A percentile compares a stretch with the other conserved stretches of the same genome.
Conservation (phyloP, 1,140 invertebrate species). For the Drosophila aff. region DNA sequence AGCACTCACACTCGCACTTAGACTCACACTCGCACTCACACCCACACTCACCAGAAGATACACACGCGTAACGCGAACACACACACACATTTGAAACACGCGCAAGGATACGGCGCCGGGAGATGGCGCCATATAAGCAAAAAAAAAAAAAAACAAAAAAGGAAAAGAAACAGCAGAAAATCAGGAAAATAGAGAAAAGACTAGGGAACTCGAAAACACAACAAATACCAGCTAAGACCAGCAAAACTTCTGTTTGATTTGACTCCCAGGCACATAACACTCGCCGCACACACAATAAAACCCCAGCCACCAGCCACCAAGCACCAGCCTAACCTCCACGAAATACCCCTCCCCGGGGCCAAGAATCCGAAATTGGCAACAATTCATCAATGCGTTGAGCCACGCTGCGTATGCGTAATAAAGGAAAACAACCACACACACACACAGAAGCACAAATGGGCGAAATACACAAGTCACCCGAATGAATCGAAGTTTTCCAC, state of each 20-base stretch:
- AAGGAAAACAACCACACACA: slow-evolving; percentile 26
- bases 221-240: slow-evolving; percentile 54
- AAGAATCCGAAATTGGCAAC: slow-evolving; percentile 51
- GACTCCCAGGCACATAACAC: slow-evolving; percentile 38
- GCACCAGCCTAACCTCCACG: neutral
- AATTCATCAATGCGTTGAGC: slow-evolving; percentile 74
- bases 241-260: slow-evolving; percentile 63
- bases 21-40: neutral
- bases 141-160: neutral
- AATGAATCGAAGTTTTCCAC: slow-evolving; percentile 1
- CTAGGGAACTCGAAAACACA: slow-evolving; percentile 30
- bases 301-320: too few species aligned
- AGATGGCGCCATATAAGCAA: slow-evolving; percentile 68
- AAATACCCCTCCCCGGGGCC: neutral
- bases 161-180: slow-evolving; percentile 9
- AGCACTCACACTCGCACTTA: neutral
- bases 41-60: slow-evolving; percentile 13
- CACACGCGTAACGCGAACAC: slow-evolving; percentile 48
- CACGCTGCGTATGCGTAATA: slow-evolving; percentile 74
- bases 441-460: neutral
- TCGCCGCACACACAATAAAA: slow-evolving; percentile 6
- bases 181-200: slow-evolving; percentile 33
- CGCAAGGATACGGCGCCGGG: slow-evolving; percentile 61
- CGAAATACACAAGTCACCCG: neutral
- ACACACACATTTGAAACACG: slow-evolving; percentile 6